Conservation (phyloP, 2,113 vertebrate genomes). For the Tragelaphus buxtoni region DNA sequence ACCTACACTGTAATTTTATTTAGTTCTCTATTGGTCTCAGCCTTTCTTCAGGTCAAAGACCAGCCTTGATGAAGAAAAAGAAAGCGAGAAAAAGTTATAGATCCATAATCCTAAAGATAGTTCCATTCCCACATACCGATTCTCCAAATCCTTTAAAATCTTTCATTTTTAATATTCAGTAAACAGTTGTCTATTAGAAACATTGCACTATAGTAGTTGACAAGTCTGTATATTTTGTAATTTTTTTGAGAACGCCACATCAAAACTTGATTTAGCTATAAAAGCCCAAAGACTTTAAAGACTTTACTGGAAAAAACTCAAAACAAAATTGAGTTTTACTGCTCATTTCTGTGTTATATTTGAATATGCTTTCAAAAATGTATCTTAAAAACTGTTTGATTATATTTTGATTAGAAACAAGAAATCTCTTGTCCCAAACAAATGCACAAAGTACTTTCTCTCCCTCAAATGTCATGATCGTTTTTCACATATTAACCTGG, state of each 20-base stretch:
- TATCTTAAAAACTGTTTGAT: background rate
- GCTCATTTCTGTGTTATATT: background rate
- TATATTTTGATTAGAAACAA: background rate
- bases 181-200: background rate
- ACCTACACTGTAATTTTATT: background rate
- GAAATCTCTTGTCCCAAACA: background rate
- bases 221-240: background rate
- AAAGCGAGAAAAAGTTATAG: background rate
- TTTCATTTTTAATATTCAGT: background rate
- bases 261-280: background rate
- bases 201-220: background rate
- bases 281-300: background rate
- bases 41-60: background rate
- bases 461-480: background rate
- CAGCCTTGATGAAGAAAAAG: background rate
- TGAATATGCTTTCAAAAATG: background rate
- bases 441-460: background rate
- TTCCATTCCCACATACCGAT: background rate
- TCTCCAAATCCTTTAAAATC: background rate
- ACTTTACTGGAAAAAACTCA: background rate
- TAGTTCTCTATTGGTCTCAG: background rate
- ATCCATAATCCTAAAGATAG: background rate
- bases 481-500: background rate
- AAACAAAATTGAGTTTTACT: slow-evolving; percentile 13
- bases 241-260: background rate